Evolutionary conservation across 2,888 invertebrate species (phyloP).

Genomic region (Junonia oenone): DNA sequence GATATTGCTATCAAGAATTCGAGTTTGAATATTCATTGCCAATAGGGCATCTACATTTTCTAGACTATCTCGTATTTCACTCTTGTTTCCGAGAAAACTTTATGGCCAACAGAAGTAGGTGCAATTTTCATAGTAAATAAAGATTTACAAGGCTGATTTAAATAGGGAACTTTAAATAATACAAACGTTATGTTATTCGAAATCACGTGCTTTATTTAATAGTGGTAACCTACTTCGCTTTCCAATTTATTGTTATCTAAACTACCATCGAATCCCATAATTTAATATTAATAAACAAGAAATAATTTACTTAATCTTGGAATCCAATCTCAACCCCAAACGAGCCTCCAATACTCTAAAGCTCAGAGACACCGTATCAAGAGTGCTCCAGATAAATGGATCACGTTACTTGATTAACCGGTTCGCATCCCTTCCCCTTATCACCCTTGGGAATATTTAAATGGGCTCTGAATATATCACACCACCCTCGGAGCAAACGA

Average conservation of each 20-base stretch:
- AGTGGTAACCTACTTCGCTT: background rate
- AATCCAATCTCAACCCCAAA: slow-evolving; percentile 54
- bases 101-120: slow-evolving; percentile 23
- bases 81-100: slow-evolving; percentile 23
- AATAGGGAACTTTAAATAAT: background rate
- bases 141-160: slow-evolving; percentile 3
- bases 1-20: slow-evolving; percentile 39
- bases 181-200: background rate
- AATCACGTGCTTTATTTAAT: background rate
- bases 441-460: slow-evolving; percentile 77
- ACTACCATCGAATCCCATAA: slow-evolving; percentile 2
- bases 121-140: slow-evolving; percentile 27
- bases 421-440: slow-evolving; percentile 73
- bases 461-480: slow-evolving; percentile 75
- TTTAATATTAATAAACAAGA: slow-evolving; percentile 14
- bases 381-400: slow-evolving; percentile 77
- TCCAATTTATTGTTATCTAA: slow-evolving; percentile 18
- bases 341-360: slow-evolving; percentile 69
- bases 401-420: slow-evolving; percentile 79
- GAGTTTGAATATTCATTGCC: slow-evolving; percentile 38
- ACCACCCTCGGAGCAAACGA: slow-evolving; percentile 63
- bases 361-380: slow-evolving; percentile 71
- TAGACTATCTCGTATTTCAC: slow-evolving; percentile 25
- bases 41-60: slow-evolving; percentile 25
- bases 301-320: slow-evolving; percentile 32